Base-by-base conservation (phyloP, 2,797 vertebrate genomes). In the Lacerta agilis region DNA sequence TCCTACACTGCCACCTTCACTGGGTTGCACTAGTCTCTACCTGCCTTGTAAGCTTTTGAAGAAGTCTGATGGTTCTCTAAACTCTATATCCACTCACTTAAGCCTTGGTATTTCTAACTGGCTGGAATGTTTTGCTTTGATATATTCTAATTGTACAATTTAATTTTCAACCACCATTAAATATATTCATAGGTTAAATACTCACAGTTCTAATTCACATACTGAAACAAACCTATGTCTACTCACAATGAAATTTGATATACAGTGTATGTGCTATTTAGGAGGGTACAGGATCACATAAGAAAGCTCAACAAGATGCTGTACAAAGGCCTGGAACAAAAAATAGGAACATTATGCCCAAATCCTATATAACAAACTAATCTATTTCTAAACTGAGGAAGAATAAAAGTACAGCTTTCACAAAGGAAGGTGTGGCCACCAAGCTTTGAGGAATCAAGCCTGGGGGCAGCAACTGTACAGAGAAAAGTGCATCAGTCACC, bases 121-220 rank as follows among this genome's bases (percentile, higher is more conserved):
- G 43, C 41, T 89, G 6, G 20, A 10, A 75, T 75, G n/a, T 58
- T 23, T 77, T 64, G 73, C n/a, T 89, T 88, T 87, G 85, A 36
- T 36, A 41, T 36, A 87, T 10, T 41, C 49, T 66, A 5, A 49
- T 80, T 88, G 86, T 79, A 49, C 33, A 85, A 49, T 43, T 84
- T 73, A 38, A 58, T 79, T 83, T 33, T 33, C 8, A 78, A 33
- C 29, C 27, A 33, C 27, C 29, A 25, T 55, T 71, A 79, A 72
- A 64, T 61, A 64, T 61, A 87, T 86, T 66, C 69, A 41, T 85
- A 38, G 83, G 83, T 86, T 58, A 49, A 86, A 29, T 61, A 81
- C 11, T 45, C 85, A 90, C 91, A 93, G 75, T 87, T 87, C 72
- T 67, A 33, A 93, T 83, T 58, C 81, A 76, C 87, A 88, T 88